A percentile compares a stretch with the other conserved stretches of the same genome.
phyloP scores from a whole-genome alignment of 1,140 invertebrate species.

The Drosophila kepulauana region DNA sequence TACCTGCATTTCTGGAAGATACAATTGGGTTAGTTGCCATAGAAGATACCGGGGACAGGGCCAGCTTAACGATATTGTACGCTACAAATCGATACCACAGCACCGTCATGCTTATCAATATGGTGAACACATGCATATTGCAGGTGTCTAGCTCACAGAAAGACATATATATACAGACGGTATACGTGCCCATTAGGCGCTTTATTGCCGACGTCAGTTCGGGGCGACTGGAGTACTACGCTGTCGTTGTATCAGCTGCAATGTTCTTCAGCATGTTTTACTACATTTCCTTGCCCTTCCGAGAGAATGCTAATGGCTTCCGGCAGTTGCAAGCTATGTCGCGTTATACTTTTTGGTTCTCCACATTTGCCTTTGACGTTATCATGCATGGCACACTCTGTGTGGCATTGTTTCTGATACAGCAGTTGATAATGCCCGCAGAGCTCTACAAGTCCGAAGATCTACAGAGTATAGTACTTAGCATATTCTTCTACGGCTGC shows the following conservation, averaged over 20 bases:
- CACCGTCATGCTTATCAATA: slow-evolving; percentile 73
- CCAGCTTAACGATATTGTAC: slow-evolving; percentile 55
- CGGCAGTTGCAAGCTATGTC: slow-evolving; percentile 77
- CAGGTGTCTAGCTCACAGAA: slow-evolving; percentile 17
- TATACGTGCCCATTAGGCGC: slow-evolving; percentile 64
- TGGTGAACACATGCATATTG: slow-evolving; percentile 69
- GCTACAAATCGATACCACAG: slow-evolving; percentile 81
- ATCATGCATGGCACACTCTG: slow-evolving; percentile 54
- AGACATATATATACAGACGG: slow-evolving; percentile 52
- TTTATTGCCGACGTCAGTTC: slow-evolving; percentile 72
- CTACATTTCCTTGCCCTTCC: slow-evolving; percentile 73
- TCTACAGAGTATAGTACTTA: slow-evolving; percentile 46
- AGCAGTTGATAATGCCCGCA: slow-evolving; percentile 60
- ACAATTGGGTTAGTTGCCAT: slow-evolving; percentile 70
- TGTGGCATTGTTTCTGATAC: slow-evolving; percentile 35
- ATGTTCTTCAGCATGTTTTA: slow-evolving; percentile 81
- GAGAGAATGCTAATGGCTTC: slow-evolving; percentile 75
- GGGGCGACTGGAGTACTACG: slow-evolving; percentile 71
- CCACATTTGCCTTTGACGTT: slow-evolving; percentile 67
- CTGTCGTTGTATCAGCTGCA: slow-evolving; percentile 66
- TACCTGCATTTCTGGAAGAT: slow-evolving; percentile 70
- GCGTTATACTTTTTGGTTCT: slow-evolving; percentile 65
- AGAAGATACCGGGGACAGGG: slow-evolving; percentile 11
- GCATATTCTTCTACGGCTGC: slow-evolving; percentile 76
- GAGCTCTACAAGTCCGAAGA: slow-evolving; percentile 64